phyloP scores from a whole-genome alignment of 2,113 vertebrate species.

The Chaetorhynchus papuensis region DNA sequence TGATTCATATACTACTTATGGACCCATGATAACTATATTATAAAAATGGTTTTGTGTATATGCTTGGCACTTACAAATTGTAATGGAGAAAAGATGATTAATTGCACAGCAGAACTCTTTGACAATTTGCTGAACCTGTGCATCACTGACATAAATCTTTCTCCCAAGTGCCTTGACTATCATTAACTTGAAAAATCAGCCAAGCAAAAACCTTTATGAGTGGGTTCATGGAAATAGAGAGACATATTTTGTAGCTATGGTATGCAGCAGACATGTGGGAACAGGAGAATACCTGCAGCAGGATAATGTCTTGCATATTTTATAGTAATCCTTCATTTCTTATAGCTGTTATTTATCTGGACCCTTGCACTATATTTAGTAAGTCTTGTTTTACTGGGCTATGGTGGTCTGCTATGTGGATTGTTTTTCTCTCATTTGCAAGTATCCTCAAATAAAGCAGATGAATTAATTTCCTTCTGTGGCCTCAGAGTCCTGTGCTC shows the following conservation, averaged over 20 bases:
- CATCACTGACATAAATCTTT: slow-evolving; percentile 67
- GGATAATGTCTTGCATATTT: neutral
- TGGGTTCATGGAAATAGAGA: slow-evolving; percentile 50
- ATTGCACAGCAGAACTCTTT: slow-evolving; percentile 43
- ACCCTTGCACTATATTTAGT: neutral
- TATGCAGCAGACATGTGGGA: neutral
- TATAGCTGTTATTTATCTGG: neutral
- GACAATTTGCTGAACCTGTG: slow-evolving; percentile 59
- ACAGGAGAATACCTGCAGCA: neutral
- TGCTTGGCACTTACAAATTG: slow-evolving; percentile 24
- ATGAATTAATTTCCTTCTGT: neutral
- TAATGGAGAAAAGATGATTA: slow-evolving; percentile 47
- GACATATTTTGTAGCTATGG: slow-evolving; percentile 8
- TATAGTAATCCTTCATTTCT: neutral
- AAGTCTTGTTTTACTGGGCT: neutral
- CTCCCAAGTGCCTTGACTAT: slow-evolving; percentile 63
- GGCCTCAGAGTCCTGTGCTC: neutral
- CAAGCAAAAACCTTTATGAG: slow-evolving; percentile 49
- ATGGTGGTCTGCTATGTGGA: neutral
- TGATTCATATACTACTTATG: neutral
- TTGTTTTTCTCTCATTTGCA: neutral
- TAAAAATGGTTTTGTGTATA: neutral
- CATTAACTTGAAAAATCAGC: slow-evolving; percentile 72
- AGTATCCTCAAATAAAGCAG: slow-evolving; percentile 17
- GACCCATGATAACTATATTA: slow-evolving; percentile 19